Base-by-base conservation (phyloP, 2,888 invertebrate genomes). In the Sarcophaga variegata region DNA sequence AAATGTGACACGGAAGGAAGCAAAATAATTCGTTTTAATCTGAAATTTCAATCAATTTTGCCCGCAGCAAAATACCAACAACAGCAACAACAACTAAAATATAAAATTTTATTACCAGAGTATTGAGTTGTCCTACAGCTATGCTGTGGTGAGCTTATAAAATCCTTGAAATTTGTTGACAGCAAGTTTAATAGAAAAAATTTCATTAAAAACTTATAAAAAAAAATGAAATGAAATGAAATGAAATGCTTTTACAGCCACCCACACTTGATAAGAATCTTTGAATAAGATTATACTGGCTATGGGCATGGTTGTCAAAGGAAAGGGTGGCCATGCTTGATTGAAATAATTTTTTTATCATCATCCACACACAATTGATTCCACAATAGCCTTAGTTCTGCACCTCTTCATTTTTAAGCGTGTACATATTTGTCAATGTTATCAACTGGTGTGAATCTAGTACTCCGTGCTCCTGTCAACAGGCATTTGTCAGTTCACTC, bases 11-110 rank as follows among this genome's bases (percentile, higher is more conserved):
- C 60, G 27, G 60, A 64, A 66, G 77, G 63, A 54, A 62, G 64
- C 64, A 54, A 84, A 75, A 47, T 75, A 75, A 70, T 80, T 76
- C 69, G 49, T 76, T 71, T 76, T 75, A 71, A 85, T 85, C 84
- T 71, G 2, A 64, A 77, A 54, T 66, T 81, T 77, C 17, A 76
- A 67, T 77, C 76, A 81, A 85, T 54, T 14, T 66, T 22, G 63
- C 72, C 67, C 67, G 12, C 27, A 54, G 77, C 37, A 47, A 60
- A 83, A 66, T 37, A 10, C 37, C 8, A 70, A 49, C 25, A 70
- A 25, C 54, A 54, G 4, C 17, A 11, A 14, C 14, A 54, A 17
- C 54, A 17, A 14, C 4, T 54, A 12, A 54, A 54, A 17, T 54
- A 10, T 8, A 8, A 8, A 37, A 37, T 8, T 37, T 37, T 37